These are phyloP conservation scores for Siphlonurus alternatus DNA, from an alignment of 2,888 invertebrate species.

Conservation along the genomic window DNA sequence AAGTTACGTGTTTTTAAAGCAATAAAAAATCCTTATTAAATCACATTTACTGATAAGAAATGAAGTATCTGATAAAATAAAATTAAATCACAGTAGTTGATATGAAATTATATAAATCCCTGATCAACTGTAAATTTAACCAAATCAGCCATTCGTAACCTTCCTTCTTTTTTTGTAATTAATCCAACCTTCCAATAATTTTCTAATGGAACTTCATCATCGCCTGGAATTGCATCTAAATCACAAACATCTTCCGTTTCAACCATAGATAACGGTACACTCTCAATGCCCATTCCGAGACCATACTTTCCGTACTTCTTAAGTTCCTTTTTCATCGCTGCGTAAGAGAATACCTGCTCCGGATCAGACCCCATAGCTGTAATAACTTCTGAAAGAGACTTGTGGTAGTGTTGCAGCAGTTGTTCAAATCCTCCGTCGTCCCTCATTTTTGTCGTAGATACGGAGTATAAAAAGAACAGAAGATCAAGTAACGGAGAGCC, in stretches of 20 bases:
- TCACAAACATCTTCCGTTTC: constrained; percentile 38
- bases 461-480: constrained; percentile 4
- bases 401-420: constrained; percentile 34
- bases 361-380: constrained; percentile 41
- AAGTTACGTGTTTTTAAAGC: no score
- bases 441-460: background rate
- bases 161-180: constrained; percentile 38
- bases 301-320: constrained; percentile 38
- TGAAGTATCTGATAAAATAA: background rate
- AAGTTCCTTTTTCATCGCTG: constrained; percentile 34
- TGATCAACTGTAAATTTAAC: constrained; percentile 46
- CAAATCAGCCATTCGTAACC: constrained; percentile 41
- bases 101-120: constrained; percentile 32
- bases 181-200: constrained; percentile 45
- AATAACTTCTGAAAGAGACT: constrained; percentile 34
- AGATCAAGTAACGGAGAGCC: constrained; percentile 8
- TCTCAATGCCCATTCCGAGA: constrained; percentile 40
- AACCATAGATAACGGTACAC: constrained; percentile 36
- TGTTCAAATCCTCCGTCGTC: background rate
- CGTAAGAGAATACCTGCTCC: constrained; percentile 33
- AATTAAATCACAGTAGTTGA: no score
- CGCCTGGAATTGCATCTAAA: constrained; percentile 31
- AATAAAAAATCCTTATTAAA: background rate
- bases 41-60: no score
- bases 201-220: constrained; percentile 30